A percentile compares a stretch with the other conserved stretches of the same genome.
Evolutionary conservation across 92 coral and sea anemone species (phyloP).

Genomic region (Micromussa lordhowensis): DNA sequence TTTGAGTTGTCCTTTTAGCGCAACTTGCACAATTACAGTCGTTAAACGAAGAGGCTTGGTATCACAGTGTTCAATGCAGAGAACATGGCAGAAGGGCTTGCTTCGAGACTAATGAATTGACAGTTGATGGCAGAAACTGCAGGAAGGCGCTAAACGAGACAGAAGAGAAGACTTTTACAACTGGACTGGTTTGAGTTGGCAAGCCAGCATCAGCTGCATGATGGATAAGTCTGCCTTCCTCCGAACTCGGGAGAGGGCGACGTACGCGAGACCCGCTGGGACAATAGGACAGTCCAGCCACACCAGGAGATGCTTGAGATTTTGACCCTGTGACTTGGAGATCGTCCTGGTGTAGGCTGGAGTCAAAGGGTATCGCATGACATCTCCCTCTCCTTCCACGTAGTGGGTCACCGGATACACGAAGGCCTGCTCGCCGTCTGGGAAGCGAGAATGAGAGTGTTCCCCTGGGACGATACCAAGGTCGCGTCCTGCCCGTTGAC

Average conservation of each 20-base stretch:
- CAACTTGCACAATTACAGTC: no score
- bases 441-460: constrained; percentile 6
- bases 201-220: neutral
- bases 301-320: constrained; percentile 2
- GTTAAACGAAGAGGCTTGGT: no score
- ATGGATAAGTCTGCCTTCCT: neutral
- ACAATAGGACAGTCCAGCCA: constrained; percentile 10
- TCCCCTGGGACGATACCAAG: neutral
- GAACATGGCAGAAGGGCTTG: no score
- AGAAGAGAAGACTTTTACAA: neutral
- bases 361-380: neutral
- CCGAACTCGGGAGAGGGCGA: constrained; percentile 4
- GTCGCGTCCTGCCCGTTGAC: constrained; percentile 55
- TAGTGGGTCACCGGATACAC: constrained; percentile 36
- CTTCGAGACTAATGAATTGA: no score
- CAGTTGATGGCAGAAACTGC: no score
- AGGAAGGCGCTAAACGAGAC: no score
- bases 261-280: neutral
- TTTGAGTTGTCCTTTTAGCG: no score
- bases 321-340: neutral
- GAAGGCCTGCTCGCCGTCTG: neutral
- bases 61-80: no score
- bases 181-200: neutral
- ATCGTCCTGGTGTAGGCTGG: neutral
- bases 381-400: neutral